Percentiles rank a stretch among this genome's conserved stretches.
phyloP scores from a whole-genome alignment of 2,888 invertebrate genomes.

The Aethes cnicana region DNA sequence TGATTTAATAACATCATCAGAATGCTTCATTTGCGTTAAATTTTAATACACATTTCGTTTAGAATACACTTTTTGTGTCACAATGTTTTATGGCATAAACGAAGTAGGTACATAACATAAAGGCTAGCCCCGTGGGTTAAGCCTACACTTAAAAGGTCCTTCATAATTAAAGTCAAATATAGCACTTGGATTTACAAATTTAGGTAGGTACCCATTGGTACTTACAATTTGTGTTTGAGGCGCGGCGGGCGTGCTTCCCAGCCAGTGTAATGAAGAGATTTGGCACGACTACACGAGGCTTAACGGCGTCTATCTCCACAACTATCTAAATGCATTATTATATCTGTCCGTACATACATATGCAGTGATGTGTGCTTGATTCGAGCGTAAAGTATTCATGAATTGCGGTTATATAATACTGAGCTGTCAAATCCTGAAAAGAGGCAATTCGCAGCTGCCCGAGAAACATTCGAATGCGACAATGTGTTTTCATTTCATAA shows the following conservation, averaged over 20 bases:
- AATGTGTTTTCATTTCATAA: neutral
- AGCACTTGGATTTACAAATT: neutral
- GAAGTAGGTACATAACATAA: too few species aligned
- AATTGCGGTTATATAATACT: slow-evolving; percentile 6
- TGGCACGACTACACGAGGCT: slow-evolving; percentile 73
- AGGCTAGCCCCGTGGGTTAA: too few species aligned
- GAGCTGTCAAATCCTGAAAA: slow-evolving; percentile 13
- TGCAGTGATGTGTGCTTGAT: slow-evolving; percentile 28
- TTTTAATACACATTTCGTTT: too few species aligned
- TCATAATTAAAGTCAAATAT: neutral
- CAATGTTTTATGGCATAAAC: too few species aligned
- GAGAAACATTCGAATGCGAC: neutral
- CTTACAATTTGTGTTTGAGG: slow-evolving; percentile 15
- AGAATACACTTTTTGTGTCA: too few species aligned
- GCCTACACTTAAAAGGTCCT: too few species aligned
- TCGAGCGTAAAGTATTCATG: neutral
- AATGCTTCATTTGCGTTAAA: too few species aligned
- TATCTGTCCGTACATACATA: slow-evolving; percentile 33
- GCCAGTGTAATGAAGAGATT: slow-evolving; percentile 78
- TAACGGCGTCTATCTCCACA: slow-evolving; percentile 63
- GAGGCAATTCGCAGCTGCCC: neutral
- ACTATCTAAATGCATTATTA: slow-evolving; percentile 49
- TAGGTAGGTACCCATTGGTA: neutral
- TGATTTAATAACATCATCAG: too few species aligned
- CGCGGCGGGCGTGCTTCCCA: slow-evolving; percentile 50